Percentiles rank a stretch among this genome's conserved stretches.
These are phyloP conservation scores for Nymphalis c-album DNA, from an alignment of 2,888 invertebrate genomes.

Conservation along the genomic window DNA sequence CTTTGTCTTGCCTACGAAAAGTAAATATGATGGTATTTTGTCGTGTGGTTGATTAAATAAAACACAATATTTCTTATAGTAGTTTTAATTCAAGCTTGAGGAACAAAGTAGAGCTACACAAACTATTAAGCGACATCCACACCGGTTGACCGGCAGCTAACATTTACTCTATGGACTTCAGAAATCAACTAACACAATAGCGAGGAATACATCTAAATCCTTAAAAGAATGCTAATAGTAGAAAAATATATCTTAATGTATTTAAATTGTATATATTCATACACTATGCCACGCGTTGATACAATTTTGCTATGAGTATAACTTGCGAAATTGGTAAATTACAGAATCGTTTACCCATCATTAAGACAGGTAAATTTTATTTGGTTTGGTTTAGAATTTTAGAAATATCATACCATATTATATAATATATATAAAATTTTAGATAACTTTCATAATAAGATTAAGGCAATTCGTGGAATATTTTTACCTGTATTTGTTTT, in stretches of 20 bases:
- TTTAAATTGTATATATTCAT: slow-evolving; percentile 11
- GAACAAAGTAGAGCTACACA: slow-evolving; percentile 74
- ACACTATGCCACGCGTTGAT: slow-evolving; percentile 15
- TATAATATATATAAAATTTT: too few relatives aligned
- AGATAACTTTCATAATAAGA: not conserved
- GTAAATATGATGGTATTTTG: too few relatives aligned
- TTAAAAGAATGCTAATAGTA: slow-evolving; percentile 33
- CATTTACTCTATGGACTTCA: slow-evolving; percentile 41
- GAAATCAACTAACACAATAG: slow-evolving; percentile 27
- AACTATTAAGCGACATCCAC: slow-evolving; percentile 55
- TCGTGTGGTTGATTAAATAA: slow-evolving; percentile 37
- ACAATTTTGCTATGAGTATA: not conserved
- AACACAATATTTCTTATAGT: slow-evolving; percentile 47
- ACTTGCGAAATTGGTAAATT: not conserved
- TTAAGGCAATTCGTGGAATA: not conserved
- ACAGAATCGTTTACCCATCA: not conserved
- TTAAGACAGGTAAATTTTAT: not conserved
- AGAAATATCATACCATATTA: not conserved
- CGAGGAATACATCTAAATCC: slow-evolving; percentile 21
- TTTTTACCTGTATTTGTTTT: not conserved
- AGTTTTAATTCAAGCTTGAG: slow-evolving; percentile 74
- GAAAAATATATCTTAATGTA: slow-evolving; percentile 38
- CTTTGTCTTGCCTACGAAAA: too few relatives aligned
- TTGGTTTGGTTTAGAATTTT: not conserved
- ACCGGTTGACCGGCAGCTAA: slow-evolving; percentile 43